Base-by-base conservation (phyloP, 1,140 invertebrate species). In the Aphidius ervi region DNA sequence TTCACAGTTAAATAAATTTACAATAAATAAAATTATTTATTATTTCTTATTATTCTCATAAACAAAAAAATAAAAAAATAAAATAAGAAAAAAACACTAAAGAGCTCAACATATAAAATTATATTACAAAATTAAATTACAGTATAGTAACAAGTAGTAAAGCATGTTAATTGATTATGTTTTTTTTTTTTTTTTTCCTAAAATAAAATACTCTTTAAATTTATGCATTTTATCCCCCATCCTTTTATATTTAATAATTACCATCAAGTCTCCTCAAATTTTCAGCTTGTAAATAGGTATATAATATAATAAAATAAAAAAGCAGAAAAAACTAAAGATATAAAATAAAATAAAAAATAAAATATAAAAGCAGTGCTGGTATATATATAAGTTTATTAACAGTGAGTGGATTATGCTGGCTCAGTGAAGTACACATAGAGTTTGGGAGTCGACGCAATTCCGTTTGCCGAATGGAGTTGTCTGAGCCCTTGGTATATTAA, bases 401-500 rank as follows among this genome's bases (percentile, higher is more conserved):
- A n/a, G 48, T 42, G 40, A 45, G n/a, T 59, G 49, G 23, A 53
- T 59, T 59, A 59, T 49, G 52, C 6, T 31, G 23, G 23, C 23
- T 31, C 16, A 48, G 46, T 48, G 46, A 9, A 6, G 16, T 48
- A 20, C 16, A 20, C 46, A 48, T 0, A 48, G 2, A n/a, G 16
- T 9, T 6, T 10, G 16, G 43, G 2, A 45, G 43, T 48, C 9
- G 6, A 48, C 16, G 16, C 16, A 48, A 6, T 10, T n/a, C 9
- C 9, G 16, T n/a, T 48, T 48, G 9, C 1, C 46, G 6, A 31
- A 31, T 23, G 39, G 39, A 40, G 23, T 48, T 53, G 42, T 54
- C 40, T 52, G n/a, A 46, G 50, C 45, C 46, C 45, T 58, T 58
- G 48, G 61, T 64, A 64, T 61, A 65, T 69, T 65, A 65, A 68